These are phyloP conservation scores for Catocala nupta DNA, from an alignment of 2,888 invertebrate genomes.

Conservation along the genomic window DNA sequence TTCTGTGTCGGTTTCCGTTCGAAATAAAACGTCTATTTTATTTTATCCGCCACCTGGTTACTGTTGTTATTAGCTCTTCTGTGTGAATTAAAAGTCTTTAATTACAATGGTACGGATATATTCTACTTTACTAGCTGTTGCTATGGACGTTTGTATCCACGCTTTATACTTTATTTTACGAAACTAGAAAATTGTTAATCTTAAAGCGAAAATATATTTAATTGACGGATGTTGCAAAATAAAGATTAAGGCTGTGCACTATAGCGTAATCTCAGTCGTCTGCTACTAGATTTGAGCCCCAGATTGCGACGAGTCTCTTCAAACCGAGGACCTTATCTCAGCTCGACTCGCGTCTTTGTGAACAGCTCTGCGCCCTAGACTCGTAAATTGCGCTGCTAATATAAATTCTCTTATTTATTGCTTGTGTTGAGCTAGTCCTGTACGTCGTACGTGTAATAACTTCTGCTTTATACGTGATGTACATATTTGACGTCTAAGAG, in stretches of 20 bases:
- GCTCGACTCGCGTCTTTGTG: constrained; percentile 44
- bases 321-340: constrained; percentile 48
- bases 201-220: constrained; percentile 7
- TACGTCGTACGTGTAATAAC: constrained; percentile 19
- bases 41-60: constrained; percentile 30
- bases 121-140: constrained; percentile 12
- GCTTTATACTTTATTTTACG: neutral
- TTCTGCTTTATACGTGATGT: constrained; percentile 16
- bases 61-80: constrained; percentile 27
- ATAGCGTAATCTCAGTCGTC: constrained; percentile 32
- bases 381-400: constrained; percentile 48
- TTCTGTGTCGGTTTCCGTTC: constrained; percentile 16
- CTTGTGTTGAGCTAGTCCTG: constrained; percentile 12
- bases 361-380: constrained; percentile 36
- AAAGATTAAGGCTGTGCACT: constrained; percentile 21
- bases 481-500: neutral
- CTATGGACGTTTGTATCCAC: neutral
- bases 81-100: constrained; percentile 25
- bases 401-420: constrained; percentile 41
- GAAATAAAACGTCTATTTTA: constrained; percentile 35
- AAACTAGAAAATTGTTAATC: constrained; percentile 4
- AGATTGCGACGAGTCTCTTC: constrained; percentile 42
- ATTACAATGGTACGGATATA: constrained; percentile 21
- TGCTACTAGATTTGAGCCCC: constrained; percentile 40
- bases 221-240: constrained; percentile 22